Evolutionary conservation across 2,797 vertebrate genomes (phyloP).

Genomic region (Hippopotamyrus pictus): DNA sequence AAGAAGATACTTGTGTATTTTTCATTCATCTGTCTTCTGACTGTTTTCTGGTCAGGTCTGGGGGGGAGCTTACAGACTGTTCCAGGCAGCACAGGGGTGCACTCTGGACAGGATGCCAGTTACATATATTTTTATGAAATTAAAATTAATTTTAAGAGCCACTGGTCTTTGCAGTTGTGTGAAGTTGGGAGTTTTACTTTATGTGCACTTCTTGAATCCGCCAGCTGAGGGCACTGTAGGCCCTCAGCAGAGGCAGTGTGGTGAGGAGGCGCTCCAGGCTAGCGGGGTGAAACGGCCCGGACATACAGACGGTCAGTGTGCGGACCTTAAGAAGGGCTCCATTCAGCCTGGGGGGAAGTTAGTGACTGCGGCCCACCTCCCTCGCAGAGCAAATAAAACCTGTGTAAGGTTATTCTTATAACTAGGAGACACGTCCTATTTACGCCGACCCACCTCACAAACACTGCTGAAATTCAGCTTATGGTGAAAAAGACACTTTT

Average conservation of each 20-base stretch:
- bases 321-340: conserved; percentile 30
- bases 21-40: neutral
- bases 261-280: conserved; percentile 35
- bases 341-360: conserved; percentile 32
- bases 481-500: conserved; percentile 35
- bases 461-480: conserved; percentile 36
- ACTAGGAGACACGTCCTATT: conserved; percentile 43
- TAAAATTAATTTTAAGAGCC: neutral
- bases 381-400: conserved; percentile 51
- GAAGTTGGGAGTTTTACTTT: neutral
- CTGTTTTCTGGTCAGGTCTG: neutral
- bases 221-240: conserved; percentile 33
- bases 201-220: conserved; percentile 8
- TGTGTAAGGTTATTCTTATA: conserved; percentile 41
- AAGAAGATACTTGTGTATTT: neutral
- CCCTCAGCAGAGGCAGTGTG: neutral
- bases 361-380: neutral
- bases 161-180: neutral
- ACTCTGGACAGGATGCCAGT: neutral
- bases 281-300: conserved; percentile 36
- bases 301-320: conserved; percentile 34
- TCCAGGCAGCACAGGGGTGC: neutral
- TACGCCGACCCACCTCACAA: conserved; percentile 34
- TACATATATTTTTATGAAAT: neutral
- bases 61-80: neutral